Percentiles rank a stretch among this genome's conserved stretches.
Conservation (phyloP, 2,113 vertebrate genomes). For the Chaetura pelagica region DNA sequence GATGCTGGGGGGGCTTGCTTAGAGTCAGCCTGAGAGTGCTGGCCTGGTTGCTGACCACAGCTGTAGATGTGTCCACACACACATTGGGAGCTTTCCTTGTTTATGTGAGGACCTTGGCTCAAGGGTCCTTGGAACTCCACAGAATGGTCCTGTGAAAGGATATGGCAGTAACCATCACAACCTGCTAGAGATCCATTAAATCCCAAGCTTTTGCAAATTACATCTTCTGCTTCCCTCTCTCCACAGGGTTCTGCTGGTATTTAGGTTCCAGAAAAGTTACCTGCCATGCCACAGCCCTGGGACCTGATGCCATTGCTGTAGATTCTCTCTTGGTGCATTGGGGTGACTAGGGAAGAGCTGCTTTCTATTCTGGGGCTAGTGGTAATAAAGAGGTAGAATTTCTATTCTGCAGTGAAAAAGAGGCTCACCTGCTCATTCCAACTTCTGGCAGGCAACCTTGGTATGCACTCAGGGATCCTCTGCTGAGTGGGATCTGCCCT, state of each 20-base stretch:
- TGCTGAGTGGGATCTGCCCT: neutral
- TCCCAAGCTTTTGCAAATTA: neutral
- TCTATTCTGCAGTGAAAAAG: neutral
- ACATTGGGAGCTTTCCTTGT: neutral
- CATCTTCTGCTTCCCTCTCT: neutral
- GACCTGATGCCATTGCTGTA: neutral
- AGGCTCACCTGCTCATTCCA: neutral
- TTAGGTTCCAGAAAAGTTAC: neutral
- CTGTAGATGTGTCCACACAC: neutral
- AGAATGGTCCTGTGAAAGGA: neutral
- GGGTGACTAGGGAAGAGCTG: neutral
- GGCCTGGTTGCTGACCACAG: neutral
- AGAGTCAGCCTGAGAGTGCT: neutral
- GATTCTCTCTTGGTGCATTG: neutral
- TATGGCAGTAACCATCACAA: neutral
- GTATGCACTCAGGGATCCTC: neutral
- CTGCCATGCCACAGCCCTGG: neutral
- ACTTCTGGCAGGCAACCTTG: neutral
- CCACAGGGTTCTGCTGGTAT: accelerated
- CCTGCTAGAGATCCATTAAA: neutral
- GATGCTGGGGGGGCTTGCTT: neutral
- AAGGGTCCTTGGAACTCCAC: neutral
- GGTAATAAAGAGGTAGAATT: neutral
- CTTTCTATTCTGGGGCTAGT: neutral
- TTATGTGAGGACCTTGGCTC: accelerated